These are phyloP conservation scores for Polymixis lichenea DNA, from an alignment of 2,888 invertebrate genomes.

Conservation along the genomic window DNA sequence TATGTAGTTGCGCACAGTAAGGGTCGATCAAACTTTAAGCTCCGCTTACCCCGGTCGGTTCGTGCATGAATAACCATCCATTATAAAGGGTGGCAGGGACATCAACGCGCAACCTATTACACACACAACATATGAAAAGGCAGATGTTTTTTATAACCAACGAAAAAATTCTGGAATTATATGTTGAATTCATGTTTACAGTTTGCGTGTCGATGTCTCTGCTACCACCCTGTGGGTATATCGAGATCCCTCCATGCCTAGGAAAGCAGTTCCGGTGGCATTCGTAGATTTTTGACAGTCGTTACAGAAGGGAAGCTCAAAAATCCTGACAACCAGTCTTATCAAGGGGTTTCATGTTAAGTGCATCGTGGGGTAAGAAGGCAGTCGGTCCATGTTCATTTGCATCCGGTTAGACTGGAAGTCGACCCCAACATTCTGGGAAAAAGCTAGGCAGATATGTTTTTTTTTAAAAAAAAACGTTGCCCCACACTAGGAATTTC, in stretches of 20 bases:
- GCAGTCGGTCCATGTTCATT: not conserved
- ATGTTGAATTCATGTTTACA: no score
- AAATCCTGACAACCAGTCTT: not conserved
- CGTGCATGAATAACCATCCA: not conserved
- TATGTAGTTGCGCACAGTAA: not conserved
- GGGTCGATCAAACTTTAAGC: not conserved
- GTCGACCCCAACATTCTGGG: not conserved
- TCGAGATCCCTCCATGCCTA: not conserved
- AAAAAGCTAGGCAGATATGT: not conserved
- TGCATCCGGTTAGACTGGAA: not conserved
- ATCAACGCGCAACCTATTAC: no score
- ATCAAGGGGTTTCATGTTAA: not conserved
- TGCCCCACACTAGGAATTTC: no score
- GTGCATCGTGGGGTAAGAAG: no score
- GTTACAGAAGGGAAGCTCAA: not conserved
- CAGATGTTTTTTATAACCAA: no score
- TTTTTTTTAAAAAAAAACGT: no score
- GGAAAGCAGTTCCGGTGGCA: not conserved
- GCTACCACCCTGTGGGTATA: no score
- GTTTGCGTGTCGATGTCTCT: no score
- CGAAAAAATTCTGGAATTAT: no score
- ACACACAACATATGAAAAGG: no score
- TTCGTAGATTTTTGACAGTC: not conserved
- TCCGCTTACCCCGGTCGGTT: not conserved
- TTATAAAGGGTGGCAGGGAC: no score